Conservation (phyloP, 1,140 invertebrate species). For the Orchestia grillus region DNA sequence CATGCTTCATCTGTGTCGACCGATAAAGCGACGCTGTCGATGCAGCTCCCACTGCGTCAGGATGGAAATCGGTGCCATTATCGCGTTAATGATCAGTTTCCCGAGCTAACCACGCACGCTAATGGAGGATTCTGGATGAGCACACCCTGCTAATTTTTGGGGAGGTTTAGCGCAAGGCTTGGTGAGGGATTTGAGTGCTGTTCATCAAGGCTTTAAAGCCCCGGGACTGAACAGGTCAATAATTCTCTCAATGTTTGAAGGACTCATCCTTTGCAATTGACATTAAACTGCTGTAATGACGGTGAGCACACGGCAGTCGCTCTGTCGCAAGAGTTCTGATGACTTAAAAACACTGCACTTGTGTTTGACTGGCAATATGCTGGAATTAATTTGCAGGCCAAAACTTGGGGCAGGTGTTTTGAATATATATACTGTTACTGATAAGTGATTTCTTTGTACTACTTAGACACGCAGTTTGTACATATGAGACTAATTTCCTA, state of each 20-base stretch:
- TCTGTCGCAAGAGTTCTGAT: not conserved
- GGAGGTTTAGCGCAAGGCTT: not conserved
- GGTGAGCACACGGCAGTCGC: too few species aligned
- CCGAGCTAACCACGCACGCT: not conserved
- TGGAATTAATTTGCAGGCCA: not conserved
- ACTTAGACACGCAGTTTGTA: too few species aligned
- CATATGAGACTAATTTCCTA: not conserved
- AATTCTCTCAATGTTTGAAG: not conserved
- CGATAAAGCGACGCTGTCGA: not conserved
- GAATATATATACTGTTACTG: not conserved
- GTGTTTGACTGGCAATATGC: not conserved
- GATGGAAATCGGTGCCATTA: not conserved
- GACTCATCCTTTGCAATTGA: not conserved
- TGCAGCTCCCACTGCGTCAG: not conserved
- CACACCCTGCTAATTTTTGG: not conserved
- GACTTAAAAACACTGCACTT: not conserved
- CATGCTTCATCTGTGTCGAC: not conserved
- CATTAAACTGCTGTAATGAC: not conserved
- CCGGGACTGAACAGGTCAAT: not conserved
- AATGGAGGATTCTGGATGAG: not conserved
- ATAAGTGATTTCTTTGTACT: not conserved
- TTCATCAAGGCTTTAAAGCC: not conserved
- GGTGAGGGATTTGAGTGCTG: not conserved
- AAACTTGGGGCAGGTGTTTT: not conserved
- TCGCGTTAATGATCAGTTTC: not conserved